Base-by-base conservation (phyloP, 2,888 invertebrate species). In the Fissipunctia ypsillon region DNA sequence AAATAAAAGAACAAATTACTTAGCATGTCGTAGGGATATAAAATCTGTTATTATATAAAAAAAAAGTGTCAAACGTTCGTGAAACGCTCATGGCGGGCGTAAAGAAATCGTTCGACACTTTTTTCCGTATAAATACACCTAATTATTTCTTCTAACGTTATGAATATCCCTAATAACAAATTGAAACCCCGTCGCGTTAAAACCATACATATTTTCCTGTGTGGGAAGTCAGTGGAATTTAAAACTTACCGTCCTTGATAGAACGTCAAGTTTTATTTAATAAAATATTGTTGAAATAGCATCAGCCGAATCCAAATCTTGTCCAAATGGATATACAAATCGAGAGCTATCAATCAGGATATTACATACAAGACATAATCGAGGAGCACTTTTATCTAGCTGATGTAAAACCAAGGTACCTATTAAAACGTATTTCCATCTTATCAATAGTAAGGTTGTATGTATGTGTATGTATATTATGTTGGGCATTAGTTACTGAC, bases 71-170 rank as follows among this genome's bases (percentile, higher is more conserved):
- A 31, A 56, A 31, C 19, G 19, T 19, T 28, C 54, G 16, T 16
- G 7, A 52, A 54, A 54, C 16, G 6, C 2, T 9, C 16, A 28
- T 19, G 9, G 28, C 19, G 9, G 28, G 28, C 28, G 54, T 19
- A 1, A 54, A 54, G 16, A 54, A 16, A 16, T 9, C 9, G 3
- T 9, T 19, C 9, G 19, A 56, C 19, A 19, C 0, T 61, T 25
- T 61, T 7, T 43, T 28, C 14, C 14, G 12, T 7, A 45, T 45
- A 45, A 10, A 45, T 45, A 43, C 25, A 43, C 14, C 43, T 14
- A 22, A 59, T 50, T 72, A 10, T 31, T 59, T 60, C 19, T 69
- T 72, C 25, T 50, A 69, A 69, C 12, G 31, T 59, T 50, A 50
- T 69, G 25, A 59, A 69, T 59, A 56, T 45, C 31, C 31, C 35